Evolutionary conservation across 2,888 invertebrate species (phyloP).

Genomic region (Andrena minutula): DNA sequence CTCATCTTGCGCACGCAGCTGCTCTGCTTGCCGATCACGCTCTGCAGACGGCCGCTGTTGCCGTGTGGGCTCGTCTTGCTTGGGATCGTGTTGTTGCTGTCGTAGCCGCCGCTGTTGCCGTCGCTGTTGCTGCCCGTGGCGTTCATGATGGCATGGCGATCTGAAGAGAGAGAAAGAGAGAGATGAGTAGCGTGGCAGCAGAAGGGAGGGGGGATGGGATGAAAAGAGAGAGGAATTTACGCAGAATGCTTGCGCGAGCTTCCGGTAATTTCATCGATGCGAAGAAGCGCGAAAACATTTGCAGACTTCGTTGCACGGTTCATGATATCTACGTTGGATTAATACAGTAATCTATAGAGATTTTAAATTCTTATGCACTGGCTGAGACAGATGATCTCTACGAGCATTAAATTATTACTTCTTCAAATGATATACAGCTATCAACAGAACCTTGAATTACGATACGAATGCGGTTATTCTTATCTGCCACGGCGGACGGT

Average conservation of each 20-base stretch:
- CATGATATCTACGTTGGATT: background rate
- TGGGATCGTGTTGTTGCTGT: conserved; percentile 47
- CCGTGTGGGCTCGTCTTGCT: conserved; percentile 45
- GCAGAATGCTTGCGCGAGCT: conserved; percentile 49
- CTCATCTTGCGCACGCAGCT: conserved; percentile 80
- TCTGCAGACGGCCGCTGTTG: conserved; percentile 58
- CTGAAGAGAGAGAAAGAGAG: conserved; percentile 46
- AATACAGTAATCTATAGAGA: background rate
- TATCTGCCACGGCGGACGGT: conserved; percentile 17
- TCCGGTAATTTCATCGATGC: conserved; percentile 57
- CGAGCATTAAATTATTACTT: background rate
- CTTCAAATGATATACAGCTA: conserved; percentile 4
- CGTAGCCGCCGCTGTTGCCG: conserved; percentile 50
- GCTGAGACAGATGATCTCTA: background rate
- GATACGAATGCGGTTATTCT: conserved; percentile 18
- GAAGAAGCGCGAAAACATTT: conserved; percentile 31
- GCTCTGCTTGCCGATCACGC: conserved; percentile 70
- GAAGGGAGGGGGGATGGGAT: background rate
- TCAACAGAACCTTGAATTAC: conserved; percentile 23
- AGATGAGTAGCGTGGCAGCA: background rate
- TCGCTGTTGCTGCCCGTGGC: conserved; percentile 59
- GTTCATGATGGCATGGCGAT: conserved; percentile 71
- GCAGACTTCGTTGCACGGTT: background rate
- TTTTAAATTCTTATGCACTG: background rate
- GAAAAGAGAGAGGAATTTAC: conserved; percentile 25